A percentile compares a stretch with the other conserved stretches of the same genome.
Evolutionary conservation across 2,113 vertebrate species (phyloP).

Genomic region (Manacus vitellinus): DNA sequence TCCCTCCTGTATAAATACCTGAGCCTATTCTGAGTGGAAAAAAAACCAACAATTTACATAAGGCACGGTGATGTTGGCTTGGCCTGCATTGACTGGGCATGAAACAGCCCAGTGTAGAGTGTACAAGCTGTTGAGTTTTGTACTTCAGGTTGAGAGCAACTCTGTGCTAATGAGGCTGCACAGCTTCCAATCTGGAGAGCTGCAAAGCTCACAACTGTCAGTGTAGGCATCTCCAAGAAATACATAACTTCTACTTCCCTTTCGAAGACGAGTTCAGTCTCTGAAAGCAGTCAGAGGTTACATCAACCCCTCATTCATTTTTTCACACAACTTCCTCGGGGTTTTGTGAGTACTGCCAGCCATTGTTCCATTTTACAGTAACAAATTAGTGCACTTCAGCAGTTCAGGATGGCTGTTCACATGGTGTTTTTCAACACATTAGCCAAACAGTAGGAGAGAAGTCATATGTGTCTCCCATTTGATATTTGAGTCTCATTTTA

Average conservation of each 20-base stretch:
- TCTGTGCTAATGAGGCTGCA: background rate
- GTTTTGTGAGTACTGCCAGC: background rate
- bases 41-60: background rate
- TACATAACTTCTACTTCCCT: background rate
- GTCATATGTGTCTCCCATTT: background rate
- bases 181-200: background rate
- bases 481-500: background rate
- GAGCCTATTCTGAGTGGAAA: background rate
- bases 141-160: background rate
- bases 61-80: background rate
- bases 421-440: background rate
- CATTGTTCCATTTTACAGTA: background rate
- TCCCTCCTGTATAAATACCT: rapidly evolving
- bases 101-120: background rate
- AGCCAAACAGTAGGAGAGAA: background rate
- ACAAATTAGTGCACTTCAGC: background rate
- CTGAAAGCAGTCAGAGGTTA: background rate
- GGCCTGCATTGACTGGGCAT: background rate
- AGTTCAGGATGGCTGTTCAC: background rate
- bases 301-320: background rate
- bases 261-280: background rate
- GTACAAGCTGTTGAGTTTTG: background rate
- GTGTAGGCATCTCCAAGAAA: background rate
- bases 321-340: background rate
- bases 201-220: background rate